Conservation (phyloP, 2,797 vertebrate species). For the Salarias fasciatus region DNA sequence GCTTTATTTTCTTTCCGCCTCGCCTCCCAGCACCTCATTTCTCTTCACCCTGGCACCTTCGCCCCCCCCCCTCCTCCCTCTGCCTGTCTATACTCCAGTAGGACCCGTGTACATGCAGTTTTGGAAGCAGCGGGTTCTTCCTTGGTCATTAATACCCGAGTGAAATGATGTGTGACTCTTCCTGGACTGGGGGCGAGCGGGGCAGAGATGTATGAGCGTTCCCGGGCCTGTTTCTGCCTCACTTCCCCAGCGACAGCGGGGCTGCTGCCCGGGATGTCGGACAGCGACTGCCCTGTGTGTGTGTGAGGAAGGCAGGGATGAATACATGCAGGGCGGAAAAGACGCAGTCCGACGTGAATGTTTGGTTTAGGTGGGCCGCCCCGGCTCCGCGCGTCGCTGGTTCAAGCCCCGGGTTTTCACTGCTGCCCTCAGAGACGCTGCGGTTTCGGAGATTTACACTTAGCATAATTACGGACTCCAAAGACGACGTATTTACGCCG, state of each 20-base stretch:
- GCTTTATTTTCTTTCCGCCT: constrained; percentile 35
- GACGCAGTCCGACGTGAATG: constrained; percentile 43
- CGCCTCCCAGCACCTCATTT: constrained; percentile 67
- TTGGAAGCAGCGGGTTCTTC: constrained; percentile 52
- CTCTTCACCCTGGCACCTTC: constrained; percentile 58
- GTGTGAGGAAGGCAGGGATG: constrained; percentile 1
- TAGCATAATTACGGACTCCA: constrained; percentile 68
- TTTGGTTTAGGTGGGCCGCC: constrained; percentile 36
- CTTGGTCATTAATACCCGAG: constrained; percentile 72
- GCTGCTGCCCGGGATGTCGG: constrained; percentile 27
- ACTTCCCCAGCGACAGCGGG: constrained; percentile 44
- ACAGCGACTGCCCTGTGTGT: constrained; percentile 43
- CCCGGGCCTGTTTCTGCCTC: constrained; percentile 39
- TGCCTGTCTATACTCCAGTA: constrained; percentile 45
- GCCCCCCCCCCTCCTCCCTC: constrained; percentile 28
- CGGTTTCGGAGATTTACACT: constrained; percentile 69
- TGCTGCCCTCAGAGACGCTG: constrained; percentile 52
- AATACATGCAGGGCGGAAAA: constrained; percentile 26
- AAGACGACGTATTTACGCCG: constrained; percentile 69
- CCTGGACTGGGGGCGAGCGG: constrained; percentile 51
- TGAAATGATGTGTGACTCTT: constrained; percentile 75
- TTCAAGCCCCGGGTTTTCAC: constrained; percentile 45
- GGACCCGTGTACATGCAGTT: constrained; percentile 48
- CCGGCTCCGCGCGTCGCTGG: constrained; percentile 28
- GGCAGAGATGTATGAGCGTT: constrained; percentile 66